These are phyloP conservation scores for Clitarchus hookeri DNA, from an alignment of 2,888 invertebrate species.

Conservation along the genomic window DNA sequence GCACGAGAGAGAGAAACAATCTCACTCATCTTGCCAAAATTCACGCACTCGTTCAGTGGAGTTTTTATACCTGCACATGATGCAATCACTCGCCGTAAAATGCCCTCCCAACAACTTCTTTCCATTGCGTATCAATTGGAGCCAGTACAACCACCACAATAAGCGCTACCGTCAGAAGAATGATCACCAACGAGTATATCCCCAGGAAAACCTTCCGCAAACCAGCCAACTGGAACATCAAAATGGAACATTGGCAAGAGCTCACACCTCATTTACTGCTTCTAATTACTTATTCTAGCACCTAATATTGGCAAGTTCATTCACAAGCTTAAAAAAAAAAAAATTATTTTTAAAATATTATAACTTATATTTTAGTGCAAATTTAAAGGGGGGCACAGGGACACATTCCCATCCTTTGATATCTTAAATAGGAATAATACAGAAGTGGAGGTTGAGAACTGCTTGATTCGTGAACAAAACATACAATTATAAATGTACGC, in stretches of 20 bases:
- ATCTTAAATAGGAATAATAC: no score
- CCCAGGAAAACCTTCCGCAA: constrained; percentile 77
- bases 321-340: no score
- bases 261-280: no score
- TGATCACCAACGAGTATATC: constrained; percentile 74
- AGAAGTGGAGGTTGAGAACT: no score
- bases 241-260: not conserved
- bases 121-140: constrained; percentile 70
- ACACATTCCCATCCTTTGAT: no score
- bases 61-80: not conserved
- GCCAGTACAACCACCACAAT: constrained; percentile 76
- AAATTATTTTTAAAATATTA: no score
- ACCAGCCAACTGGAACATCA: constrained; percentile 59
- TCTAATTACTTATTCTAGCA: no score
- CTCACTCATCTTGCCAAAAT: not conserved
- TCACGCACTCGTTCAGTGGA: not conserved
- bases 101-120: constrained; percentile 22
- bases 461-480: no score
- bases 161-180: constrained; percentile 71
- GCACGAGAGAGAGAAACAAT: not conserved
- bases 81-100: not conserved
- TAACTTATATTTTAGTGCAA: no score
- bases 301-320: no score
- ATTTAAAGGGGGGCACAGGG: no score
- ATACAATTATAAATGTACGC: no score